These are phyloP conservation scores for Spodoptera exigua DNA, from an alignment of 2,888 invertebrate species.

Conservation along the genomic window DNA sequence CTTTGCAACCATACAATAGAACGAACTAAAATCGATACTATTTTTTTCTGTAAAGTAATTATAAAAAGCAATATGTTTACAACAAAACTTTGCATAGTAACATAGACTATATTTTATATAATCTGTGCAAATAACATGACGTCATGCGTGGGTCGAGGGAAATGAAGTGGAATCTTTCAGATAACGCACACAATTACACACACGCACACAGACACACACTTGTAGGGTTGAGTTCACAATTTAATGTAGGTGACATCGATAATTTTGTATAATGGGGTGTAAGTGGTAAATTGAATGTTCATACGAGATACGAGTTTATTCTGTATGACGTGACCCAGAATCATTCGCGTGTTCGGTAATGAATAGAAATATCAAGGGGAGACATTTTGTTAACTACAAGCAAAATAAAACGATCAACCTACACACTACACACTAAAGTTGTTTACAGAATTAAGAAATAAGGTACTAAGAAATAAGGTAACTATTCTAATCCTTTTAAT, in stretches of 20 bases:
- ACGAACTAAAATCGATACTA: too few relatives aligned
- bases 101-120: slow-evolving; percentile 27
- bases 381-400: background rate
- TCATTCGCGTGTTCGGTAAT: slow-evolving; percentile 10
- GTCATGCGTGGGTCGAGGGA: slow-evolving; percentile 85
- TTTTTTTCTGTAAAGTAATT: too few relatives aligned
- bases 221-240: slow-evolving; percentile 78
- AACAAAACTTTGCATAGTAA: background rate
- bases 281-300: slow-evolving; percentile 83
- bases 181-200: slow-evolving; percentile 83
- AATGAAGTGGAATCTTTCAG: slow-evolving; percentile 89
- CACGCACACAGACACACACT: slow-evolving; percentile 57
- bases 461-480: too few relatives aligned
- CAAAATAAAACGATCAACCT: too few relatives aligned
- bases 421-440: too few relatives aligned
- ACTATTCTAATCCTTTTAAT: too few relatives aligned
- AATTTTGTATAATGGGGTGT: slow-evolving; percentile 85
- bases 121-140: slow-evolving; percentile 71
- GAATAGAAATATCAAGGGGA: background rate
- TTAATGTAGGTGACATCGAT: slow-evolving; percentile 86
- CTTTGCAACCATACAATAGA: too few relatives aligned
- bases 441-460: too few relatives aligned
- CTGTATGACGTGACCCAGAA: slow-evolving; percentile 61
- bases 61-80: too few relatives aligned
- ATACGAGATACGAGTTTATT: slow-evolving; percentile 68